A percentile compares a stretch with the other conserved stretches of the same genome.
phyloP scores from a whole-genome alignment of 1,140 invertebrate genomes.

The Meloidogyne floridensis region DNA sequence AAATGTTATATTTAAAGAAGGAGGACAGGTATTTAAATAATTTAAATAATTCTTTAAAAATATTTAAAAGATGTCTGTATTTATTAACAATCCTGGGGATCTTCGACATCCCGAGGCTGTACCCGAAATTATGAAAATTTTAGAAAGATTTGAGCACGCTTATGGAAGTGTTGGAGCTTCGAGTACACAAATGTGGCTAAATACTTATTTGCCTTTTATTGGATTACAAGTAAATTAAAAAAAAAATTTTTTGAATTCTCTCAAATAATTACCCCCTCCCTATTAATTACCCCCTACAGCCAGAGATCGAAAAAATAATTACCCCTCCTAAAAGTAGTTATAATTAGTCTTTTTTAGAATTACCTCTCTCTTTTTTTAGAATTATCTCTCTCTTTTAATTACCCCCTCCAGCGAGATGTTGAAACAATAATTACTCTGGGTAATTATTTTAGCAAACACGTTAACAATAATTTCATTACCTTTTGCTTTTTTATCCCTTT shows the following conservation, averaged over 20 bases:
- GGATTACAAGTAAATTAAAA: slow-evolving; percentile 47
- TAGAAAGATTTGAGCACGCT: slow-evolving; percentile 57
- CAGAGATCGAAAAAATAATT: too few relatives aligned
- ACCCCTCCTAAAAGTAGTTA: too few relatives aligned
- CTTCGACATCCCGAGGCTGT: slow-evolving; percentile 53
- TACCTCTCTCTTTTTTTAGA: too few relatives aligned
- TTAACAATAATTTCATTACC: neutral
- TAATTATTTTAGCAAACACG: too few relatives aligned
- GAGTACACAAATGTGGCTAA: slow-evolving; percentile 63
- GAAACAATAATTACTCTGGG: too few relatives aligned
- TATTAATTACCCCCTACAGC: neutral
- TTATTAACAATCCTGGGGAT: slow-evolving; percentile 64
- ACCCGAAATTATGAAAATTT: slow-evolving; percentile 60
- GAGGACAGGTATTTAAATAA: slow-evolving; percentile 49
- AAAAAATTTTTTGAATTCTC: neutral
- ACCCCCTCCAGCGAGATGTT: too few relatives aligned
- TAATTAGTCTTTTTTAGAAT: too few relatives aligned
- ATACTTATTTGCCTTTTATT: slow-evolving; percentile 61
- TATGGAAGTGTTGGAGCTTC: slow-evolving; percentile 59
- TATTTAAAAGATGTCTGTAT: slow-evolving; percentile 55
- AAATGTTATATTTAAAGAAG: slow-evolving; percentile 65
- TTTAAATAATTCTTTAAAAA: slow-evolving; percentile 20
- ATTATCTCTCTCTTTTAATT: too few relatives aligned
- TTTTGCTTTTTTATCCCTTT: neutral
- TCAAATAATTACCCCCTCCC: neutral